These are phyloP conservation scores for Adoxophyes honmai DNA, from an alignment of 1,140 invertebrate genomes.

Conservation along the genomic window DNA sequence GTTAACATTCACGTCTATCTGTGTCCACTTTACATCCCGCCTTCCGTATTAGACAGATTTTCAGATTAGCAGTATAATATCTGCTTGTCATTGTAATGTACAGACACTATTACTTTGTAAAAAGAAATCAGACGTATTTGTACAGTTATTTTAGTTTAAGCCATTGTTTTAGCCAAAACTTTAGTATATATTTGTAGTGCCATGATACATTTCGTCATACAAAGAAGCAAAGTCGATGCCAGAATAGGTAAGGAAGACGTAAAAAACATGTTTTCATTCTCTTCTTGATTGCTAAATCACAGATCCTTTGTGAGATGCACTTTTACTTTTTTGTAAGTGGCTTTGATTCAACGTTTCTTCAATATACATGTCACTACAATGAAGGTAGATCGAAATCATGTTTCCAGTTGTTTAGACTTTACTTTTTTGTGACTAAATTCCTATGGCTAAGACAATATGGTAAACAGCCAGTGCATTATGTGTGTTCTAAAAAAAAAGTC, in stretches of 20 bases:
- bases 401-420: neutral
- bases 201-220: slow-evolving; percentile 32
- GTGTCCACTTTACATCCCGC: neutral
- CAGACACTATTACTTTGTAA: slow-evolving; percentile 39
- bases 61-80: slow-evolving; percentile 49
- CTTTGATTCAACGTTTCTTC: slow-evolving; percentile 16
- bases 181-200: slow-evolving; percentile 42
- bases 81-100: slow-evolving; percentile 50
- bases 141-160: slow-evolving; percentile 36
- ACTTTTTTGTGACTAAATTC: neutral
- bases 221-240: slow-evolving; percentile 41
- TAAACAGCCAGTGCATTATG: slow-evolving; percentile 13
- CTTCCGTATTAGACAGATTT: slow-evolving; percentile 19
- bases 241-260: slow-evolving; percentile 34
- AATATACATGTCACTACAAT: neutral
- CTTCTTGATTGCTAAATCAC: slow-evolving; percentile 70
- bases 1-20: slow-evolving; percentile 21
- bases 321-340: slow-evolving; percentile 64
- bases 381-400: slow-evolving; percentile 13
- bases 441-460: neutral
- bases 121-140: slow-evolving; percentile 41
- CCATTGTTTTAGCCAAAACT: slow-evolving; percentile 37
- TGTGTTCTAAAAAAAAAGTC: neutral
- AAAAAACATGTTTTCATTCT: slow-evolving; percentile 58
- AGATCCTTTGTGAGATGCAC: slow-evolving; percentile 66